Percentiles rank a stretch among this genome's conserved stretches.
phyloP scores from a whole-genome alignment of 2,888 invertebrate genomes.

The Patella pellucida region DNA sequence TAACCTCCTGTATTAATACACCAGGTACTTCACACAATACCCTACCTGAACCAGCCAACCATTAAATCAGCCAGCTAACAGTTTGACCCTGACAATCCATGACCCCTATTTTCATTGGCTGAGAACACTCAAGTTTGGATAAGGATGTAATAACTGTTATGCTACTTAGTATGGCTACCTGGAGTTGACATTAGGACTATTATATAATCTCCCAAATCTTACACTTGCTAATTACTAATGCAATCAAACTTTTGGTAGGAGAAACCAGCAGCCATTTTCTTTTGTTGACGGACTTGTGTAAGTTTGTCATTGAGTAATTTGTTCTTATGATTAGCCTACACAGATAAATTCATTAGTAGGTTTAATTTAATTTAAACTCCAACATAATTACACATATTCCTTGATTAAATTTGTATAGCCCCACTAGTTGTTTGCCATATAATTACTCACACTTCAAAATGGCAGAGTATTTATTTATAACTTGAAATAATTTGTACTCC shows the following conservation, averaged over 20 bases:
- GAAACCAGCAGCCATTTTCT: not conserved
- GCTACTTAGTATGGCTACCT: not conserved
- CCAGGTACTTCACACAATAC: slow-evolving; percentile 5
- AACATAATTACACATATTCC: too few relatives aligned
- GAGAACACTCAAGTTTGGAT: not conserved
- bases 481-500: too few relatives aligned
- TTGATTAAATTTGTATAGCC: too few relatives aligned
- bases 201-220: not conserved
- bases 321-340: not conserved
- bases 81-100: not conserved
- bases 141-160: not conserved
- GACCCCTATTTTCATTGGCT: not conserved
- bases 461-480: too few relatives aligned
- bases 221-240: not conserved
- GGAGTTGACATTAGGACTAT: not conserved
- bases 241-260: not conserved
- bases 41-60: slow-evolving; percentile 6
- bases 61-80: not conserved
- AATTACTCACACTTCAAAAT: too few relatives aligned
- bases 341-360: too few relatives aligned
- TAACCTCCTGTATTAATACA: not conserved
- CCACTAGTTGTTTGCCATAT: too few relatives aligned
- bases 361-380: too few relatives aligned
- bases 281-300: not conserved
- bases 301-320: slow-evolving; percentile 3